These are phyloP conservation scores for Tortrix viridana DNA, from an alignment of 2,888 invertebrate species.

Conservation along the genomic window DNA sequence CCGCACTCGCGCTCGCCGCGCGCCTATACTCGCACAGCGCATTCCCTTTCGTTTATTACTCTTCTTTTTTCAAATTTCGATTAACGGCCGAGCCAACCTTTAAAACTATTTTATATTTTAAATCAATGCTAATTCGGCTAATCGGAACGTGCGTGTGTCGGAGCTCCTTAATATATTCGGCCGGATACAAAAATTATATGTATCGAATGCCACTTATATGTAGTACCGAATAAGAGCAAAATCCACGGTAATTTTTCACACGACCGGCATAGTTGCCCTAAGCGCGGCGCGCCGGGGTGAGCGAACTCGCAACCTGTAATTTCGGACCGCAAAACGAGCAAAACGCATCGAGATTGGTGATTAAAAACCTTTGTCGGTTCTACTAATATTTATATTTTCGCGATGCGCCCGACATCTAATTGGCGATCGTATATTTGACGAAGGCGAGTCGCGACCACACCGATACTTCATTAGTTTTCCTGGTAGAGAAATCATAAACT, in stretches of 20 bases:
- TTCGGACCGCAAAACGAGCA: conserved; percentile 83
- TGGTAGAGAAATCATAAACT: conserved; percentile 78
- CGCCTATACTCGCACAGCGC: conserved; percentile 54
- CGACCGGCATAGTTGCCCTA: conserved; percentile 82
- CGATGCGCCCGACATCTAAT: conserved; percentile 82
- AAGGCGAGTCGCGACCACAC: conserved; percentile 73
- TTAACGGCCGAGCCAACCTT: conserved; percentile 40
- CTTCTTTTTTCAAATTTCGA: conserved; percentile 49
- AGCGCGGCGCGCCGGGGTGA: conserved; percentile 78
- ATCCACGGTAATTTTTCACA: conserved; percentile 80
- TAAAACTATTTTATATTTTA: conserved; percentile 44
- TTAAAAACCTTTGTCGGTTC: conserved; percentile 85
- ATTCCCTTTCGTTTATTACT: conserved; percentile 70
- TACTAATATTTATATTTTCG: conserved; percentile 85
- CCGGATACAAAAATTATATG: conserved; percentile 76
- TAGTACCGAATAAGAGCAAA: conserved; percentile 78
- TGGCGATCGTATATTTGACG: conserved; percentile 75
- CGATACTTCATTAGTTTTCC: conserved; percentile 80
- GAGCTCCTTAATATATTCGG: conserved; percentile 52
- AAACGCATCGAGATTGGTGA: conserved; percentile 80
- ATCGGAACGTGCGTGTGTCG: conserved; percentile 37
- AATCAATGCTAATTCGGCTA: conserved; percentile 34
- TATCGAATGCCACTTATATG: conserved; percentile 79
- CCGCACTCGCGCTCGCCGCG: conserved; percentile 50
- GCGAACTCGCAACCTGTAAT: conserved; percentile 82